These are phyloP conservation scores for Cygnus atratus DNA, from an alignment of 2,113 vertebrate species.

Conservation along the genomic window DNA sequence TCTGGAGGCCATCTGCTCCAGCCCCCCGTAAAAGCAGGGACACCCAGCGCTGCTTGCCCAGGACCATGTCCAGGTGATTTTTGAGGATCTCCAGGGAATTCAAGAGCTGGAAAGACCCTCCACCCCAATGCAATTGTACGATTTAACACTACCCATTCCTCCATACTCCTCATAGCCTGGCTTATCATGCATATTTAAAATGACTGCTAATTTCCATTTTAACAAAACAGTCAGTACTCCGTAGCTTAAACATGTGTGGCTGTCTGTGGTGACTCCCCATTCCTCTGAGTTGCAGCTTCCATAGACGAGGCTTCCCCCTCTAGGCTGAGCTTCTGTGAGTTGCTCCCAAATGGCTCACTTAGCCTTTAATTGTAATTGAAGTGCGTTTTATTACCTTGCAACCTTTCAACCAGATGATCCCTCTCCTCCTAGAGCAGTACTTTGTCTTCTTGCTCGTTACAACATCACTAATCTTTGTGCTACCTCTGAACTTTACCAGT, in stretches of 20 bases:
- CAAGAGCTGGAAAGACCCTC: neutral
- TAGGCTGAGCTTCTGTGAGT: neutral
- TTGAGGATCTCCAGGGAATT: neutral
- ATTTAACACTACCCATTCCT: neutral
- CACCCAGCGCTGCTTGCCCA: neutral
- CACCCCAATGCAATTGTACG: neutral
- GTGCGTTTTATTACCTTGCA: neutral
- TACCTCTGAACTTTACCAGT: neutral
- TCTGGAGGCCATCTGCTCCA: neutral
- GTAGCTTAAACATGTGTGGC: neutral
- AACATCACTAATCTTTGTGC: neutral
- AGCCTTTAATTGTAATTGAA: neutral
- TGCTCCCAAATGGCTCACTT: neutral
- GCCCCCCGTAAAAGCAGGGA: neutral
- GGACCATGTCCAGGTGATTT: no score
- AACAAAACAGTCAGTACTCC: neutral
- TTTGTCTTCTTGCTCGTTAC: neutral
- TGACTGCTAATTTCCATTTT: neutral
- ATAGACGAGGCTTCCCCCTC: neutral
- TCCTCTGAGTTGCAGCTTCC: neutral
- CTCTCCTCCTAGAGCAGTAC: rapidly evolving
- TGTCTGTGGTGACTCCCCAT: neutral
- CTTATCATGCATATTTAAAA: neutral
- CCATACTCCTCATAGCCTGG: neutral
- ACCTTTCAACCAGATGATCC: neutral